Base-by-base conservation (phyloP, 2,888 invertebrate genomes). In the Mesorhabditis spiculigera region DNA sequence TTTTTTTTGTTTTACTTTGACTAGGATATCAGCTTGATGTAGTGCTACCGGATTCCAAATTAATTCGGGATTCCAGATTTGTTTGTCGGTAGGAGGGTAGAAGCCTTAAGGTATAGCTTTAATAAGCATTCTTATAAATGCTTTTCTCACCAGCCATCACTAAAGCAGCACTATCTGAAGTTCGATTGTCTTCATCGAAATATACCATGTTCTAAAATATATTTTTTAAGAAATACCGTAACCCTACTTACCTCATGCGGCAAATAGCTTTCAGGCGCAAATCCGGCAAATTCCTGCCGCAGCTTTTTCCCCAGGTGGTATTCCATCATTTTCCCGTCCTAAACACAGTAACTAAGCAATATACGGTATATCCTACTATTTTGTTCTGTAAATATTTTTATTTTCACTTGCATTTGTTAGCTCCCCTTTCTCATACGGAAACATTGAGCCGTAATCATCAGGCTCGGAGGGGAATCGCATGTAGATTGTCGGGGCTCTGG, bases 171-270 rank as follows among this genome's bases (percentile, higher is more conserved):
- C 58, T 50, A n/a, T 50, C 58, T 13, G 58, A 50, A 10, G 58
- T 50, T 2, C 58, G 58, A 50, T 50, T 50, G 58, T 50, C 58
- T n/a, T 50, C 58, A n/a, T 50, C 58, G 58, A 50, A 13, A n/a
- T 13, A 50, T 13, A 50, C n/a, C n/a, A 10, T 10, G 3, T 50
- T 50, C 58, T 50, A 50, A 50, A 3, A 3, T n/a, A 3, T 28
- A 50, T 50, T 50, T 50, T 10, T 50, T 28, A 28, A 50, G 58
- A 50, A 13, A n/a, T 50, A 50, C 58, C 58, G 58, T 50, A 50
- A 13, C n/a, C n/a, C n/a, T 50, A n/a, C n/a, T 50, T 50, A 50
- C 58, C 58, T 50, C 58, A n/a, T 50, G 58, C n/a, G 58, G 58
- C 58, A 50, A 10, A 50, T 50, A 50, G 8, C n/a, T 3, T 1